Evolutionary conservation across 2,888 invertebrate genomes (phyloP), one percentile per base, ranked within the genome.

Genomic region (Brenthis hecate): DNA sequence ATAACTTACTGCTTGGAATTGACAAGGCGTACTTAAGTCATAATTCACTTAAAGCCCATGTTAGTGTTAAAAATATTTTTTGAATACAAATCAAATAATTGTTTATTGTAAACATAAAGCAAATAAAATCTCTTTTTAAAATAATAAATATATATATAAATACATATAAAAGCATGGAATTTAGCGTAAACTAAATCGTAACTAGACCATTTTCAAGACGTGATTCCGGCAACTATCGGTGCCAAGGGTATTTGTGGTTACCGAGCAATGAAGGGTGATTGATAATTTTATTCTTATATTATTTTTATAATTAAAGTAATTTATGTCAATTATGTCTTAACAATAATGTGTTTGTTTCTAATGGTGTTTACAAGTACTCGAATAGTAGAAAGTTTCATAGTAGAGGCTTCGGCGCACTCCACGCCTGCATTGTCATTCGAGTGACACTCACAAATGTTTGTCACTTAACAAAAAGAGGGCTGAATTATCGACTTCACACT

Each of bases 371-470:
- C 65, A 68, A 68, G 66, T 71, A 71, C 68, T 68, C 61, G 62
- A 71, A 58, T 66, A 53, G 56, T 71, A 71, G 71, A 71, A 66
- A 69, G 66, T 66, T 65, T n/a, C 61, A 57, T 73, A 60, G 73
- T 73, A 73, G 73, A 66, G 73, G 73, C 66, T 65, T 51, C 65
- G 55, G 64, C 56, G 61, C 68, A 82, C 81, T 80, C 77, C 74
- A 77, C 84, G 78, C 80, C 32, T 82, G 84, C 80, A 84, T 87
- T 86, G 87, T 87, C 83, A 79, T 77, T 85, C 80, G 83, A 86
- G 83, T 85, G 85, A 87, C 85, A 84, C 86, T 87, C 85, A 81
- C 84, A 85, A 85, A 85, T 87, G 86, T 88, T 88, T 87, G 83
- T 83, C 86, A 85, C 85, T 88, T 81, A 79, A 82, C 82, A 79